Evolutionary conservation across 2,888 invertebrate genomes (phyloP).

Genomic region (Campoplex capitator): DNA sequence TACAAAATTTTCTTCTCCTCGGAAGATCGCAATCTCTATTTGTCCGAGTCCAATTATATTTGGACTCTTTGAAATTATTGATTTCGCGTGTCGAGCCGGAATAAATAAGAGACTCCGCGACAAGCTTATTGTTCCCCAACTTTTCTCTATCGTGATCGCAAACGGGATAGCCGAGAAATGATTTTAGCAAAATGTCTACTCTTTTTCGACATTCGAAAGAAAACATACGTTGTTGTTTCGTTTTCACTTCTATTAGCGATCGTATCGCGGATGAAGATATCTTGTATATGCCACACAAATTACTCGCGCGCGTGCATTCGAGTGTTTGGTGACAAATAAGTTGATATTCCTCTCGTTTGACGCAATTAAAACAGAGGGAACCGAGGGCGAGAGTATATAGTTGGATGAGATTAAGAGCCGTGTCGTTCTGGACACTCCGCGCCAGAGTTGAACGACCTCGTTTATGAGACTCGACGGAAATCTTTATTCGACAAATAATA

Average conservation of each 20-base stretch:
- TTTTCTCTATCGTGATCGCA: background rate
- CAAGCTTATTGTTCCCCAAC: constrained; percentile 5
- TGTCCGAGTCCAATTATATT: constrained; percentile 1
- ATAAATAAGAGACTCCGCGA: background rate
- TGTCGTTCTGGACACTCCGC: constrained; percentile 27
- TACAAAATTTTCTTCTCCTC: background rate
- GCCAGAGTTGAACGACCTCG: constrained; percentile 64
- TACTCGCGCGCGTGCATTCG: background rate
- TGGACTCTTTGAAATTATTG: background rate
- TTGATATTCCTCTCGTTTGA: constrained; percentile 52
- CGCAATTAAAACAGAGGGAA: constrained; percentile 54
- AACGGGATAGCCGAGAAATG: background rate
- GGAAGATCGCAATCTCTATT: background rate
- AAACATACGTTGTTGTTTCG: background rate
- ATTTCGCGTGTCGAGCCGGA: constrained; percentile 2
- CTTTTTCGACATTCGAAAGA: background rate
- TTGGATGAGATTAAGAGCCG: constrained; percentile 61
- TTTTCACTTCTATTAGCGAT: background rate
- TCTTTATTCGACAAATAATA: constrained; percentile 23
- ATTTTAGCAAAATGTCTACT: background rate
- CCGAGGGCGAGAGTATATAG: constrained; percentile 32
- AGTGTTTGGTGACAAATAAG: constrained; percentile 16
- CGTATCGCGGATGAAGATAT: constrained; percentile 27
- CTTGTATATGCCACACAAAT: constrained; percentile 4
- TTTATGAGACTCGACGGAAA: constrained; percentile 60